Conservation (phyloP, 2,113 vertebrate species). For the Jaculus jaculus region DNA sequence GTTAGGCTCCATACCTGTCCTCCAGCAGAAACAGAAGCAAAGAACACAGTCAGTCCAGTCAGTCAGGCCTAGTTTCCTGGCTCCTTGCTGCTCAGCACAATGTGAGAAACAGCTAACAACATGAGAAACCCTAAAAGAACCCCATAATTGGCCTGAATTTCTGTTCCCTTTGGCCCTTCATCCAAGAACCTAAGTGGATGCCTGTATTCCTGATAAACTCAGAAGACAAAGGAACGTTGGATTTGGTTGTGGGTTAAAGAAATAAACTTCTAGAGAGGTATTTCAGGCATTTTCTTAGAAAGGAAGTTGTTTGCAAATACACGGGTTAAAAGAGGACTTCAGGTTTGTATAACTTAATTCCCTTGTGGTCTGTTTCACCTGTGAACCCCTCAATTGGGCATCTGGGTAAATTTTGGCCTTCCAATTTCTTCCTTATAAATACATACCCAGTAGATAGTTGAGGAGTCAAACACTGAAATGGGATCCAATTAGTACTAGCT, state of each 20-base stretch:
- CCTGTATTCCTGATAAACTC: neutral
- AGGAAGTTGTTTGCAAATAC: conserved; percentile 54
- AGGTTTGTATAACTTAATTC: neutral
- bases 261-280: neutral
- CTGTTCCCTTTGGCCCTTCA: neutral
- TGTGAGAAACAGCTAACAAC: neutral
- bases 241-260: neutral
- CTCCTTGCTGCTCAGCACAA: neutral
- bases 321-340: neutral
- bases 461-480: conserved; percentile 18
- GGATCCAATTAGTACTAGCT: conserved; percentile 42
- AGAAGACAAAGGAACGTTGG: neutral
- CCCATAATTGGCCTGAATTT: neutral
- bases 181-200: neutral
- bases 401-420: conserved; percentile 13
- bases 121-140: neutral
- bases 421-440: neutral
- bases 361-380: neutral
- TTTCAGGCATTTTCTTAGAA: conserved; percentile 25
- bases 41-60: neutral
- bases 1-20: neutral
- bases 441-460: neutral
- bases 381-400: neutral
- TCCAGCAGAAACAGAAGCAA: neutral
- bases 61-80: neutral